Base-by-base conservation (phyloP, 2,888 invertebrate genomes). In the Lasius fuliginosus region DNA sequence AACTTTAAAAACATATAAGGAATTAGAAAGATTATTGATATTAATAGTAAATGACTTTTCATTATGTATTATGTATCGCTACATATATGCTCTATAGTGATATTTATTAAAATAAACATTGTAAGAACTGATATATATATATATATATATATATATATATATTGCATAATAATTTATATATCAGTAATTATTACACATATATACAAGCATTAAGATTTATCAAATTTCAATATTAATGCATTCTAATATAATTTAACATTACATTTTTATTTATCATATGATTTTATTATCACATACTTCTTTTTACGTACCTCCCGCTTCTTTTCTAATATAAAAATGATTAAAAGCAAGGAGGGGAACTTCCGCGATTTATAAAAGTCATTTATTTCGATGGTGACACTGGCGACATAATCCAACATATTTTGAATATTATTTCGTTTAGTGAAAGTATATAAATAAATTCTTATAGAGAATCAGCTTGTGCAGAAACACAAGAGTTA, bases 91-190 rank as follows among this genome's bases (percentile, higher is more conserved):
- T 90, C 82, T n/a, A 91, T 90, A 92, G 88, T 88, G 92, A 91
- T 93, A 93, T 92, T 93, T 93, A 93, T 92, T 92, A 90, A 92
- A 92, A 91, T 92, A 91, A 92, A 93, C 88, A 89, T 90, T 91
- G 87, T 88, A 91, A 92, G 91, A 92, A 85, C 88, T 68, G 69
- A 86, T 74, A 86, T 60, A 86, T 74, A 86, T 60, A 85, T 74
- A 86, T 60, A 85, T 76, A 85, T 73, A 86, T 60, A 85, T 76
- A 86, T 74, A 86, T 60, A 85, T 74, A 86, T 60, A 85, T 76
- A 85, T 73, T 76, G 84, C 77, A 68, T 85, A 83, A 83, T 75
- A 75, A 75, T 87, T 88, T 84, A 87, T 82, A 42, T 36, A 79
- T 83, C 67, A 62, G 15, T 27, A 30, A 56, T 6, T 58, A 58